A percentile compares a stretch with the other conserved stretches of the same genome.
Evolutionary conservation across 2,888 invertebrate genomes (phyloP).

Genomic region (Nemoura dubitans): DNA sequence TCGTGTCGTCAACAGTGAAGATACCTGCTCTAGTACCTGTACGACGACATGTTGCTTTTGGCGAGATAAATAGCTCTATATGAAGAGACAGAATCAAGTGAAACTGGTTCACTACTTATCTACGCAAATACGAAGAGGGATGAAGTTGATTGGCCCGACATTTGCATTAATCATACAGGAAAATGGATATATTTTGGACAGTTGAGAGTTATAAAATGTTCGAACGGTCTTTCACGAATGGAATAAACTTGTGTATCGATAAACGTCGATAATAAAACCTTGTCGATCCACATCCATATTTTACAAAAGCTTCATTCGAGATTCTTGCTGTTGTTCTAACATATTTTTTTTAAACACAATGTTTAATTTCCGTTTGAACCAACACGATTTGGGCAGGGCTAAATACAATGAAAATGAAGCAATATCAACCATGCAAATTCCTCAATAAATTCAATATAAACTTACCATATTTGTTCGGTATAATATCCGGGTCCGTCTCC

Average conservation of each 20-base stretch:
- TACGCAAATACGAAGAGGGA: too few relatives aligned
- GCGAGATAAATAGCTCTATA: too few relatives aligned
- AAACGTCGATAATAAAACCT: neutral
- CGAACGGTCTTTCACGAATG: too few relatives aligned
- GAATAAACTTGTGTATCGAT: neutral
- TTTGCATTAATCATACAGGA: too few relatives aligned
- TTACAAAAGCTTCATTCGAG: neutral
- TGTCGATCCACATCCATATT: neutral
- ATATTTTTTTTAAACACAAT: neutral
- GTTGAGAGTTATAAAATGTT: too few relatives aligned
- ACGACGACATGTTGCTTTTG: too few relatives aligned
- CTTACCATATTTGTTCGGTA: slow-evolving; percentile 88
- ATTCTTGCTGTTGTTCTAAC: neutral
- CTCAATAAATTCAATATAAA: slow-evolving; percentile 20
- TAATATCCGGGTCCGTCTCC: slow-evolving; percentile 87
- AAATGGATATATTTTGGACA: too few relatives aligned
- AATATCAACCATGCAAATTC: neutral
- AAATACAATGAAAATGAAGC: neutral
- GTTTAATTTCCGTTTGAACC: neutral
- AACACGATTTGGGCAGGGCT: neutral
- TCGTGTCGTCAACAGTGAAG: neutral
- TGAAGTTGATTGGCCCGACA: too few relatives aligned
- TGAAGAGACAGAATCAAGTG: too few relatives aligned
- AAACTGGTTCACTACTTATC: too few relatives aligned
- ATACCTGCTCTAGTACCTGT: too few relatives aligned